Base-by-base conservation (phyloP, 2,888 invertebrate species). In the Euclidia mi region DNA sequence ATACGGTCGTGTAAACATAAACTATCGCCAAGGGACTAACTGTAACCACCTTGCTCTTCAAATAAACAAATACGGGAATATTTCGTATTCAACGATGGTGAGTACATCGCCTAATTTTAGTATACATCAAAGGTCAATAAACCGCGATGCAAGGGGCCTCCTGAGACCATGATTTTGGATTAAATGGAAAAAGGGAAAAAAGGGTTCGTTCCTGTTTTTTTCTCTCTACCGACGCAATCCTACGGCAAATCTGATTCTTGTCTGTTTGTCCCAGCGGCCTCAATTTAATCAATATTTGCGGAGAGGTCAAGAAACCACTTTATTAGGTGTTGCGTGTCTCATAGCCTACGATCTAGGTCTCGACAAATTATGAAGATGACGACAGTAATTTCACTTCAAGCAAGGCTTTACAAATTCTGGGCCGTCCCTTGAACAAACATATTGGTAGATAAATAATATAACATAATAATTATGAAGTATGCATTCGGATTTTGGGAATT, bases 351-450 rank as follows among this genome's bases (percentile, higher is more conserved):
- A 47, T 2, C 43, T 47, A 45, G 44, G 41, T 38, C 51, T 43
- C 28, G 38, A 38, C 46, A 32, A 56, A 70, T 56, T 57, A 45
- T 62, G 57, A 74, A 53, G 42, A 59, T 48, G 18, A 60, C 34
- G 15, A 38, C 15, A 20, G 41, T 70, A 60, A 45, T 73, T 64
- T 20, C 11, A 14, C 15, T 47, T 50, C 57, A 10, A 35, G 12
- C 41, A 9, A 17, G 28, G 38, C 47, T 56, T 52, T 43, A 47
- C 59, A 66, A 58, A 18, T 10, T 45, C 18, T 4, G 14, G 18
- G 10, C 38, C 44, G 55, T 61, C 50, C 56, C 47, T 52, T 6
- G 37, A 52, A n/a, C 29, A 60, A 53, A 44, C 48, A 51, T 28
- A 50, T 51, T 41, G 46, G 46, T 17, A 15, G 6, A 7, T 25